These are phyloP conservation scores for Crotophaga sulcirostris DNA, from an alignment of 2,113 vertebrate species.

Conservation along the genomic window DNA sequence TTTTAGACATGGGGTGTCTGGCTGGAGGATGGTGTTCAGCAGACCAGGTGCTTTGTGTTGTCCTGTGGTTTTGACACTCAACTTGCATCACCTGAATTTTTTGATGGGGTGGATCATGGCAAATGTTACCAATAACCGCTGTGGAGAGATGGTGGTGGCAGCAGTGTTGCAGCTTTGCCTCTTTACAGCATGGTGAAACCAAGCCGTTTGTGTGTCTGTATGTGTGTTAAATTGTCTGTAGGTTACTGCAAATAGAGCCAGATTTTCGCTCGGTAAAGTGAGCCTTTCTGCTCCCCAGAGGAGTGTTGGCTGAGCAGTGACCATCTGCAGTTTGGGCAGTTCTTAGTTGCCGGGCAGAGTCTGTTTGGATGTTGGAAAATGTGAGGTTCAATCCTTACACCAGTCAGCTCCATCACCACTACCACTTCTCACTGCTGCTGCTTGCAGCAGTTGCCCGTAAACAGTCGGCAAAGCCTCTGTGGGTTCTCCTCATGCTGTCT, in stretches of 20 bases:
- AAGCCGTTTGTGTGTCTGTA: accelerated
- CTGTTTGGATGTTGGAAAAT: too few species aligned
- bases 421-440: too few species aligned
- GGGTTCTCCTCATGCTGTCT: too few species aligned
- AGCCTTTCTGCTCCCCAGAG: neutral
- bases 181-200: accelerated
- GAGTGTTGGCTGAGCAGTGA: too few species aligned
- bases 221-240: neutral
- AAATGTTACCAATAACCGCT: accelerated
- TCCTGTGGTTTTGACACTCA: neutral
- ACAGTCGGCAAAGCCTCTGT: too few species aligned
- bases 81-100: neutral
- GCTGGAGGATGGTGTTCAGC: neutral
- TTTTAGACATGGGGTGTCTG: neutral
- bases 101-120: neutral
- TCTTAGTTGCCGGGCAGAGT: too few species aligned
- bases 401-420: too few species aligned
- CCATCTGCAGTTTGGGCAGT: too few species aligned
- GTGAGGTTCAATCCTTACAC: too few species aligned
- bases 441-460: too few species aligned
- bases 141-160: neutral
- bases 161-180: neutral
- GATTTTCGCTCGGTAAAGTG: neutral
- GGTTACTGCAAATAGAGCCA: neutral
- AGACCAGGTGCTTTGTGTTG: neutral